Conservation (phyloP, 1,140 invertebrate species). For the Pectinophora gossypiella region DNA sequence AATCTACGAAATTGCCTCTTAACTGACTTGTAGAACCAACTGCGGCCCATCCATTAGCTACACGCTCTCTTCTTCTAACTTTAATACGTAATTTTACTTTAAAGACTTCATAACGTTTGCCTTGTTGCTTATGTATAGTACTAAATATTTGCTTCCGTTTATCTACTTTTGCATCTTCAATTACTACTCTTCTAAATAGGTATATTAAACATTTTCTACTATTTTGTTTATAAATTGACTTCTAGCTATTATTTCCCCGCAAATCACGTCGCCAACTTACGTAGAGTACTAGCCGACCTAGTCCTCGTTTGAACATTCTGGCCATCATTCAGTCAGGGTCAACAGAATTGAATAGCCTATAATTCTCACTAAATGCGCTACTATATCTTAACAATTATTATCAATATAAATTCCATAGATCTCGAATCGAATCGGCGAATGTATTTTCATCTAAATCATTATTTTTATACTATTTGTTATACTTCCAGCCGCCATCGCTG, state of each 20-base stretch:
- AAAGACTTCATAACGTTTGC: background rate
- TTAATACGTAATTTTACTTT: background rate
- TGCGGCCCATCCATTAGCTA: constrained; percentile 1
- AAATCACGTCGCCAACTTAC: too few species aligned
- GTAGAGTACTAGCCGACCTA: background rate
- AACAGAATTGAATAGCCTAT: background rate
- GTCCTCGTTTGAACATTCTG: background rate
- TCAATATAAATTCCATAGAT: background rate
- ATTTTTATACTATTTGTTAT: background rate
- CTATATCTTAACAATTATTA: background rate
- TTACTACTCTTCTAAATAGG: too few species aligned
- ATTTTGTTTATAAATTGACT: too few species aligned
- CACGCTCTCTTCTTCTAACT: background rate
- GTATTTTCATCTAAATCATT: background rate
- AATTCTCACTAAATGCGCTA: background rate
- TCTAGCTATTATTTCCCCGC: too few species aligned
- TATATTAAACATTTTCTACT: too few species aligned
- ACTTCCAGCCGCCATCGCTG: too few species aligned
- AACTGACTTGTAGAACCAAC: background rate
- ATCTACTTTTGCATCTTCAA: too few species aligned
- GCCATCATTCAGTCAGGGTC: background rate
- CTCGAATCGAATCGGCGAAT: background rate
- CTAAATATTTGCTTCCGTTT: too few species aligned
- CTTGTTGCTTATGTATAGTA: too few species aligned
- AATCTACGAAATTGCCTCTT: background rate